Conservation (phyloP, 2,888 invertebrate species). For the Kryphioiulus occultus region DNA sequence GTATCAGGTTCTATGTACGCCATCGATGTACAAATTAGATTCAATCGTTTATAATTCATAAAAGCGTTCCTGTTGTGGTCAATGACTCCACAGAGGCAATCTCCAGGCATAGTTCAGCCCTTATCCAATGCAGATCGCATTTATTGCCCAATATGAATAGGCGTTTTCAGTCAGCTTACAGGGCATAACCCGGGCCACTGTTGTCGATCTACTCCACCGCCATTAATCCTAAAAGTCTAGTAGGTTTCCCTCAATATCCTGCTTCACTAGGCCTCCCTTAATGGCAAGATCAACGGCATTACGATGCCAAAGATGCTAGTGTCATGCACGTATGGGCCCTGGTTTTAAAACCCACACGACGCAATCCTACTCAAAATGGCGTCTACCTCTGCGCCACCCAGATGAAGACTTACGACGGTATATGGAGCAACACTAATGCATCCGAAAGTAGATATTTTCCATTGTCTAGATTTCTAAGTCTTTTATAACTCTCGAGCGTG, state of each 20-base stretch:
- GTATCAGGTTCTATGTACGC: too few species aligned
- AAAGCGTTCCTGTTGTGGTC: not conserved
- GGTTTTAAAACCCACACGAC: not conserved
- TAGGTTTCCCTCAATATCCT: conserved; percentile 10
- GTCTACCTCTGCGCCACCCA: not conserved
- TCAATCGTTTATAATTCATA: not conserved
- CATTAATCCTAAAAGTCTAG: not conserved
- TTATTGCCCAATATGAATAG: not conserved
- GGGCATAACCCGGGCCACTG: conserved; percentile 10
- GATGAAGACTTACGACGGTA: conserved; percentile 32
- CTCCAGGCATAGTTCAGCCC: not conserved
- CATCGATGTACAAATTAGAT: too few species aligned
- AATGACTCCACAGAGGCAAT: not conserved
- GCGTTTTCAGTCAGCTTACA: not conserved
- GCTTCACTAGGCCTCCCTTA: not conserved
- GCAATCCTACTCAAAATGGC: not conserved
- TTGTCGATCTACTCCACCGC: not conserved
- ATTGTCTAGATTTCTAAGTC: conserved; percentile 35
- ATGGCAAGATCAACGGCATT: not conserved
- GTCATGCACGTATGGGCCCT: not conserved
- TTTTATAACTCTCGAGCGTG: conserved; percentile 22
- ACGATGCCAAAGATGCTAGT: not conserved
- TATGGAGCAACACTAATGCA: conserved; percentile 40
- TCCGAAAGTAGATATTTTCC: conserved; percentile 27
- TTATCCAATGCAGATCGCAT: not conserved